Conservation (phyloP, 2,888 invertebrate species). For the Myopa tessellatipennis region DNA sequence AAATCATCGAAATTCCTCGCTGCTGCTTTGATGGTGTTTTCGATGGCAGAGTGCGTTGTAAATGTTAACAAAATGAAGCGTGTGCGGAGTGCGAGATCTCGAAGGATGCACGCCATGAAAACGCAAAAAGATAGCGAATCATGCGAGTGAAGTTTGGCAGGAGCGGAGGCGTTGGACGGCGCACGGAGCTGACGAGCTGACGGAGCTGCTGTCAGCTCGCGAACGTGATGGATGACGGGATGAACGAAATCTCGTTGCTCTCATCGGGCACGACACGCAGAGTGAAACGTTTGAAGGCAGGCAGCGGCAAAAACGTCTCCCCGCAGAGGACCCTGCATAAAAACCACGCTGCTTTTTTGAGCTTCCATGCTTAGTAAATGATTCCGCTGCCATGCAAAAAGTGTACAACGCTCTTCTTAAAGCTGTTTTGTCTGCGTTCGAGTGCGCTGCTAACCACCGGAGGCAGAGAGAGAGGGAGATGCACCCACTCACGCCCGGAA, state of each 20-base stretch:
- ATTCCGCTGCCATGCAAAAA: not conserved
- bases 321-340: not conserved
- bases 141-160: not conserved
- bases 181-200: not conserved
- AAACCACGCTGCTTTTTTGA: not conserved
- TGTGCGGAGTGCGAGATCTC: not conserved
- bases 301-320: no score
- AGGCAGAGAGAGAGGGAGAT: not conserved
- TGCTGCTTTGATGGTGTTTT: not conserved
- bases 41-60: not conserved
- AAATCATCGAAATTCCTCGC: slow-evolving; percentile 26
- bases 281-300: not conserved
- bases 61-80: not conserved
- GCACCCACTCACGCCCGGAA: not conserved
- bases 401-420: not conserved
- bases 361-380: not conserved
- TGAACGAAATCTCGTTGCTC: slow-evolving; percentile 1
- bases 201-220: not conserved
- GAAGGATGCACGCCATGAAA: not conserved
- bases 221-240: slow-evolving; percentile 21
- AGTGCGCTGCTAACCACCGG: not conserved
- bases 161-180: slow-evolving; percentile 19
- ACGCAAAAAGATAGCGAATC: not conserved
- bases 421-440: slow-evolving; percentile 22
- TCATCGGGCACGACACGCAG: not conserved